Evolutionary conservation across 2,113 vertebrate species (phyloP), one percentile per base, ranked within the genome.

Genomic region (Phoxinus phoxinus): DNA sequence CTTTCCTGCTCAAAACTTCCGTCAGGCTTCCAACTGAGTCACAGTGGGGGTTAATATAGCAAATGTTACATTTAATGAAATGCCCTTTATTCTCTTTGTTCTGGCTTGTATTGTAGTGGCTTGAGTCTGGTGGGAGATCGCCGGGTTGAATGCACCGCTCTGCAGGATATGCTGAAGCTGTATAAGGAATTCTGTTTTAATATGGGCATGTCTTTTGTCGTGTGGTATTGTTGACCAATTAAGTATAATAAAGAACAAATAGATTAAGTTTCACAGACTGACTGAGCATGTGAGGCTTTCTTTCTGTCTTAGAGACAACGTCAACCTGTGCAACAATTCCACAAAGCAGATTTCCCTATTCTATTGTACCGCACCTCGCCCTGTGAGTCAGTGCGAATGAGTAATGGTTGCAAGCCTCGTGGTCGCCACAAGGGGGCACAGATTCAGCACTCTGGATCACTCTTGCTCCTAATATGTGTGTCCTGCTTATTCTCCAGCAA

Each of bases 401-500:
- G 53, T 61, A 59, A 84, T 84, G 51, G 41, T 15, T 4, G 27
- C 44, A 74, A 44, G 25, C 25, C 53, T 63, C 27, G 11, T 44
- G n/a, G 15, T 25, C 30, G 46, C 85, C 87, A 86, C 85, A 77
- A 78, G 87, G 63, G 85, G 85, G 82, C 82, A 89, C 85, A 85
- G 32, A 48, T 85, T 84, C 37, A 72, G 84, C 87, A 83, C 73
- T 21, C n/a, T 82, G 15, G 53, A 76, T 41, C 69, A 21, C 9
- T 32, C 6, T 27, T 23, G 48, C 4, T 12, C 11, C 25, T 73
- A 27, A 61, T 78, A 32, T 51, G 30, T 44, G 32, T 53, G 44
- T 48, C 63, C 78, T 80, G n/a, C 8, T 37, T 73, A 53, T 79
- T 58, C 44, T 80, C 69, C 63, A 27, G 53, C 25, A 56, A 27